A percentile compares a stretch with the other conserved stretches of the same genome.
phyloP scores from a whole-genome alignment of 2,113 vertebrate genomes.

The Strix aluco region DNA sequence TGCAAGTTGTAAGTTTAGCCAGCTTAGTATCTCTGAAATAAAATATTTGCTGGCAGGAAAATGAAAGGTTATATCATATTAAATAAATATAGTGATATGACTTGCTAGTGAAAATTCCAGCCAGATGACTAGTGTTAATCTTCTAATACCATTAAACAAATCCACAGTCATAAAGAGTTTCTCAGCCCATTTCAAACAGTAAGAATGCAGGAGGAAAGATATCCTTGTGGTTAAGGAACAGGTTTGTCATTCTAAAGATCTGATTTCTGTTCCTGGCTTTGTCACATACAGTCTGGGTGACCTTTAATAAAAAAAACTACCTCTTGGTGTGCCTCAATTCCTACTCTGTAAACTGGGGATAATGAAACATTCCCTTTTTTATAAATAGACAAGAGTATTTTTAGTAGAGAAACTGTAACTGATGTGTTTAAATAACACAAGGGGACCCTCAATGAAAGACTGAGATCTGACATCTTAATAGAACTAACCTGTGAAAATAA shows the following conservation, averaged over 20 bases:
- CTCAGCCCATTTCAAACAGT: neutral
- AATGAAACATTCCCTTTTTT: neutral
- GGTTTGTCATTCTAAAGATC: neutral
- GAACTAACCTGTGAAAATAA: neutral
- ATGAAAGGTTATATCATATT: constrained; percentile 44
- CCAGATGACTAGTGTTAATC: constrained; percentile 18
- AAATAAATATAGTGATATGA: constrained; percentile 49
- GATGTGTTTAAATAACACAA: neutral
- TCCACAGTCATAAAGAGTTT: constrained; percentile 5
- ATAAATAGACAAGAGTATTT: neutral
- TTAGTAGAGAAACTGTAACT: neutral
- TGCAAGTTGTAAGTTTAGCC: constrained; percentile 28
- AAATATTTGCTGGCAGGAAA: constrained; percentile 48
- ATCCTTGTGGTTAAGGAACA: neutral
- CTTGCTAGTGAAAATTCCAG: constrained; percentile 49
- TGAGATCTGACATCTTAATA: neutral
- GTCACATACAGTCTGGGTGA: neutral
- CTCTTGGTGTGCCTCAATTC: neutral
- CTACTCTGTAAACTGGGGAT: neutral
- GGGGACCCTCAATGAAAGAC: neutral
- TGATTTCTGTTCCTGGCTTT: neutral
- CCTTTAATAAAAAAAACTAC: neutral
- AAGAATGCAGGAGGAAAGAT: neutral
- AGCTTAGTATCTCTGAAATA: constrained; percentile 48
- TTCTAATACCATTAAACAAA: constrained; percentile 42